Evolutionary conservation across 2,888 invertebrate genomes (phyloP), one percentile per base, ranked within the genome.

Genomic region (Melangyna quadrimaculata): DNA sequence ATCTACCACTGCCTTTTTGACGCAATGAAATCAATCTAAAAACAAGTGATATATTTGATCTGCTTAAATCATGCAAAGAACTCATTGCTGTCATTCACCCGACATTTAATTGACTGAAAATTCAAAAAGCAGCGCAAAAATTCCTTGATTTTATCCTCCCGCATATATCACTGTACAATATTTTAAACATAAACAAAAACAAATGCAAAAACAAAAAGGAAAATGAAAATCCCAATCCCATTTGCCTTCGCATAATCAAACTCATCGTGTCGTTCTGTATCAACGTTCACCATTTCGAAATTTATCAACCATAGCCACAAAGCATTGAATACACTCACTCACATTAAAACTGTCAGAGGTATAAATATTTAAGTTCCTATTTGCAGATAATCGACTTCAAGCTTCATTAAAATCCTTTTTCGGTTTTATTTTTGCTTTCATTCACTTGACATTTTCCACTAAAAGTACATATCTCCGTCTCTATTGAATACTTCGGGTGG

Each of bases 311-410:
- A 82, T 73, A 69, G 61, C 82, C 73, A 57, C 75, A 70, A 75
- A 53, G 65, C 75, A 67, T 71, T 81, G 65, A 81, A 67, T 77
- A 59, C 10, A 61, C 27, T 24, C 40, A 24, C 71, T 43, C 70
- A 45, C 65, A 81, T 75, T 71, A 75, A 57, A 27, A 71, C 69
- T 59, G 51, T 51, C 67, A 32, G 22, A 51, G 51, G 35, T 70
- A 77, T 81, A 86, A 86, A 86, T 86, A 86, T 86, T 86, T 81
- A 86, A 81, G 80, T 81, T 77, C 77, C 81, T 70, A 77, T 86
- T 86, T 81, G 81, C 81, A 81, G 86, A 86, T 81, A 86, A 86
- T 86, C 81, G 81, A 81, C 86, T 86, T 78, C 73, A 73, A 78
- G 86, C 81, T 78, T 86, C 86, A 78, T 86, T 81, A 70, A 78